Evolutionary conservation across 2,113 vertebrate species (phyloP), one percentile per base, ranked within the genome.

Genomic region (Engystomops pustulosus): DNA sequence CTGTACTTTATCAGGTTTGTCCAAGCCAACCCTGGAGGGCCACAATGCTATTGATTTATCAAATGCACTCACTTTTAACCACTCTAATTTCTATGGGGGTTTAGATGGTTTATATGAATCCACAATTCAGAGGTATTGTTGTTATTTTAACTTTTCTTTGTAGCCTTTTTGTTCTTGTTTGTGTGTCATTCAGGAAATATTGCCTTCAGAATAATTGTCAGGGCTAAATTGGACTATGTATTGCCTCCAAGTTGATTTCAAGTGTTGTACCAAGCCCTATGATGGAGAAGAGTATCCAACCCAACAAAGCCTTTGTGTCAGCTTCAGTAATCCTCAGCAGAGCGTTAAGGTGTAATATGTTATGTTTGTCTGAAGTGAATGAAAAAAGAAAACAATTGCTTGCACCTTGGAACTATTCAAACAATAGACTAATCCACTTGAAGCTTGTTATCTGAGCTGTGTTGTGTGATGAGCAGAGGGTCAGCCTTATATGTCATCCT

Each of bases 241-340:
- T 88, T 86, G 86, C 74, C 72, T 38, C 25, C 32, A 70, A 69
- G 67, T 81, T 71, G 86, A 85, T 86, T 86, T 88, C 32, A 45
- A 91, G 90, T 79, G 86, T 45, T 18, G 15, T 32, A 34, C 51
- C 84, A 86, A 38, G 47, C 12, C 76, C 0, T 30, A 82, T n/a
- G 45, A 87, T 87, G 87, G 83, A 89, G 92, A 91, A 91, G 34
- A 78, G 75, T 83, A 87, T 87, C 87, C 88, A 81, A 34, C 38
- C n/a, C 18, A 20, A 89, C 84, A 88, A 93, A 94, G 95, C 91
- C 93, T 95, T 91, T 93, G 88, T 88, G 86, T 86, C 90, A 87
- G 86, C 88, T 85, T 79, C 44, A 85, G 91, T 94, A 90, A 91
- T 90, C 91, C 91, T 86, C 55, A 71, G 89, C 49, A 75, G 86